Evolutionary conservation across 2,888 invertebrate genomes (phyloP).

Genomic region (Hirudinaria manillensis): DNA sequence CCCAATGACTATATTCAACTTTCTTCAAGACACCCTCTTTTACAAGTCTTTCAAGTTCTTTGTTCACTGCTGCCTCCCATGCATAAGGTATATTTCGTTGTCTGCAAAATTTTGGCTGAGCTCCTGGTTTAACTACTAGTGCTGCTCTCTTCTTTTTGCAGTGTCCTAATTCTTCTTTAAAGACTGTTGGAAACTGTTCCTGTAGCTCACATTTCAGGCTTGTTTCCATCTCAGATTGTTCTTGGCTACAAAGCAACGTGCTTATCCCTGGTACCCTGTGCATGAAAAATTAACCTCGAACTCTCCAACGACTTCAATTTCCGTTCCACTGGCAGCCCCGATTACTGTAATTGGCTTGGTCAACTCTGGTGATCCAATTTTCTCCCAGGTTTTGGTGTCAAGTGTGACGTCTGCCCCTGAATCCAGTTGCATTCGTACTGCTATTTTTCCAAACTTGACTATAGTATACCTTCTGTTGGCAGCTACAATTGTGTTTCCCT

Average conservation of each 20-base stretch:
- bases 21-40: background rate
- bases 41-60: background rate
- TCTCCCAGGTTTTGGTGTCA: no score
- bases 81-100: background rate
- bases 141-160: background rate
- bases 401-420: no score
- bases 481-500: background rate
- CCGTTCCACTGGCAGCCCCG: background rate
- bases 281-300: background rate
- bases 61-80: background rate
- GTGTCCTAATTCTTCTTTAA: background rate
- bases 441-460: no score
- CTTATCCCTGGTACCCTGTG: background rate
- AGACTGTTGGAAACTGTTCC: background rate
- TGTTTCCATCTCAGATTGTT: background rate
- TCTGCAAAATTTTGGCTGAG: no score
- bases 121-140: background rate
- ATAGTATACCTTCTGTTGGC: no score
- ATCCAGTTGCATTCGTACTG: no score
- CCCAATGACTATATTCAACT: no score
- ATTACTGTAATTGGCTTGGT: background rate
- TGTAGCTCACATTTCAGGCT: background rate
- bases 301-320: background rate
- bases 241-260: background rate
- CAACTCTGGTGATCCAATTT: background rate